Conservation (phyloP, 1,140 invertebrate genomes). For the Drosophila orosa region DNA sequence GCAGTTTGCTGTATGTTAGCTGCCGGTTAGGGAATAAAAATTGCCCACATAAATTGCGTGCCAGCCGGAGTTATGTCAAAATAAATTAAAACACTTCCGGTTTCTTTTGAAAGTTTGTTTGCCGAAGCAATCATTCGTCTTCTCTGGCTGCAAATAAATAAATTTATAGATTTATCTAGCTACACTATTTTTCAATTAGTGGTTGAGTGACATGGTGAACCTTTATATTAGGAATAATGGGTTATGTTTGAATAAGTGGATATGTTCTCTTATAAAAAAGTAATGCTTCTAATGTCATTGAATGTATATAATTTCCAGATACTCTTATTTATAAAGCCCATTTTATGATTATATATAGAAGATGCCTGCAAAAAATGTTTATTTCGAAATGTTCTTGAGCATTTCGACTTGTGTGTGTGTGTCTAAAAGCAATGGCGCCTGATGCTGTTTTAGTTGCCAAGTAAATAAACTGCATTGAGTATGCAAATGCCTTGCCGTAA, state of each 20-base stretch:
- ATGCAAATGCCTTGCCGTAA: constrained; percentile 46
- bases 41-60: constrained; percentile 30
- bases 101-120: not conserved
- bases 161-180: not conserved
- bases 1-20: constrained; percentile 58
- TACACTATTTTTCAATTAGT: constrained; percentile 21
- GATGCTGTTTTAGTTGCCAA: constrained; percentile 24
- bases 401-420: not conserved
- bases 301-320: too few species aligned
- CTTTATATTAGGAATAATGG: not conserved
- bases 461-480: constrained; percentile 25
- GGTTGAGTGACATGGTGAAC: constrained; percentile 1
- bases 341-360: not conserved
- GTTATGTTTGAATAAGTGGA: not conserved
- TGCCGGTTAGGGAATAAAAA: constrained; percentile 32
- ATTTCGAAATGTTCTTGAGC: not conserved
- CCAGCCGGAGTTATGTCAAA: constrained; percentile 19
- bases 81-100: constrained; percentile 25
- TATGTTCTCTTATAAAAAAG: not conserved
- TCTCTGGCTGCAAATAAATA: not conserved
- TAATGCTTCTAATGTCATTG: too few species aligned
- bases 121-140: not conserved
- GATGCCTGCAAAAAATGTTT: not conserved
- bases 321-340: not conserved
- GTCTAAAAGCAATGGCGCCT: constrained; percentile 3